Base-by-base conservation (phyloP, 2,888 invertebrate species). In the Melieria crassipennis region DNA sequence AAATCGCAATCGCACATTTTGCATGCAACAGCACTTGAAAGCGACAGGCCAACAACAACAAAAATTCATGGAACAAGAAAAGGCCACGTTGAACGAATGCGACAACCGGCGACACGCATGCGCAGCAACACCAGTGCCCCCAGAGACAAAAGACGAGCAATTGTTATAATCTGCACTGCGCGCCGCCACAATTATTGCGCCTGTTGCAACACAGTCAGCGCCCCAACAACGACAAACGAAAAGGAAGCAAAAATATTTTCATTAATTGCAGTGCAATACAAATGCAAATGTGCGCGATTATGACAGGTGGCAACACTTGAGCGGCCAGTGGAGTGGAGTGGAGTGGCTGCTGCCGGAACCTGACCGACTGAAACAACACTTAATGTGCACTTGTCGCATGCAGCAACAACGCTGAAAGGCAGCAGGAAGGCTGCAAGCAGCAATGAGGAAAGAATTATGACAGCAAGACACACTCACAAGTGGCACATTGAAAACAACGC, bases 301-400 rank as follows among this genome's bases (percentile, higher is more conserved):
- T 76, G 76, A 76, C 76, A 75, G 76, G 75, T 76, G 75, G 76
- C 76, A 76, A 75, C 76, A 76, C 76, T 75, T 72, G 73, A 64
- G 48, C 50, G 63, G 48, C 64, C 45, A 46, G 16, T 13, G 50
- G 46, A 50, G 48, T 5, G 46, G 57, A 66, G 66, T 60, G n/a
- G 48, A 66, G 66, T 58, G 66, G 60, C 66, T 58, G 58, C 66
- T 66, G 66, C 50, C 66, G 60, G 55, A 66, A 43, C 60, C 30
- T 30, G 30, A 30, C 30, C 30, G 30, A 30, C 30, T 58, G 66
- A 13, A 43, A 57, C 56, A 48, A 58, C 58, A 48, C 57, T 58
- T 48, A 58, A 58, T 48, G 50, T n/a, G 48, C 60, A 30, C 30
- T 30, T 30, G 30, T 30, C 30, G 30, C 3, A 30, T 30, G 30